phyloP scores from a whole-genome alignment of 2,797 vertebrate species.

The Serranus cabrilla region DNA sequence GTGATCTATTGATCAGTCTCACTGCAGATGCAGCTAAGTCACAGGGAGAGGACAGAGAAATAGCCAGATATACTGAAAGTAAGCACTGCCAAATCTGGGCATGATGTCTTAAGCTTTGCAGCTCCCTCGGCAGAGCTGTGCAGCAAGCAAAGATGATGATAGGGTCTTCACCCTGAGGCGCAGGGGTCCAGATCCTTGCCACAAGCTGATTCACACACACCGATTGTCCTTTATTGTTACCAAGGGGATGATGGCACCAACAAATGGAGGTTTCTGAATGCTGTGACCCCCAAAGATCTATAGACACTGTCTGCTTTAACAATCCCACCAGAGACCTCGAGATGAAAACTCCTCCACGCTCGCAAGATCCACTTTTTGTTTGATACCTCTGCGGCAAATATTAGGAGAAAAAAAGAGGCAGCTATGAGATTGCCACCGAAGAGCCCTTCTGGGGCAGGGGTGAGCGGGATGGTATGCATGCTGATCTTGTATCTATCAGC shows the following conservation, averaged over 20 bases:
- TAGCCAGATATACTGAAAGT: slow-evolving; percentile 55
- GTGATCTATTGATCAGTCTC: slow-evolving; percentile 78
- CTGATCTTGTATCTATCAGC: slow-evolving; percentile 77
- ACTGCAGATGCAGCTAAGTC: slow-evolving; percentile 69
- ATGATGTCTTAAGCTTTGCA: slow-evolving; percentile 73
- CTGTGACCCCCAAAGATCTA: slow-evolving; percentile 74
- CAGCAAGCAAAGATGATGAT: slow-evolving; percentile 61
- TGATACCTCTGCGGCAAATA: slow-evolving; percentile 68
- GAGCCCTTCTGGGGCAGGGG: slow-evolving; percentile 61
- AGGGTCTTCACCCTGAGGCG: slow-evolving; percentile 66
- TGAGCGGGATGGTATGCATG: slow-evolving; percentile 70
- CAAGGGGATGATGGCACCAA: slow-evolving; percentile 62
- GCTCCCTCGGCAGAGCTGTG: slow-evolving; percentile 51
- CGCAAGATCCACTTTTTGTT: slow-evolving; percentile 65
- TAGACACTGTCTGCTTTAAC: slow-evolving; percentile 69
- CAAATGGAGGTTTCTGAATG: slow-evolving; percentile 77
- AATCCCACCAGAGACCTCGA: slow-evolving; percentile 63
- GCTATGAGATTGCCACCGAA: slow-evolving; percentile 67
- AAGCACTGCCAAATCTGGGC: slow-evolving; percentile 65
- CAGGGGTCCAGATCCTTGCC: slow-evolving; percentile 63
- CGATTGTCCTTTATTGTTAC: slow-evolving; percentile 78
- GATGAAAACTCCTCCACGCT: slow-evolving; percentile 69
- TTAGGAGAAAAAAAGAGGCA: slow-evolving; percentile 54
- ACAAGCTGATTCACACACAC: slow-evolving; percentile 68
- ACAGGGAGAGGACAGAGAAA: slow-evolving; percentile 61